Base-by-base conservation (phyloP, 2,113 vertebrate species). In the Agelaius phoeniceus region DNA sequence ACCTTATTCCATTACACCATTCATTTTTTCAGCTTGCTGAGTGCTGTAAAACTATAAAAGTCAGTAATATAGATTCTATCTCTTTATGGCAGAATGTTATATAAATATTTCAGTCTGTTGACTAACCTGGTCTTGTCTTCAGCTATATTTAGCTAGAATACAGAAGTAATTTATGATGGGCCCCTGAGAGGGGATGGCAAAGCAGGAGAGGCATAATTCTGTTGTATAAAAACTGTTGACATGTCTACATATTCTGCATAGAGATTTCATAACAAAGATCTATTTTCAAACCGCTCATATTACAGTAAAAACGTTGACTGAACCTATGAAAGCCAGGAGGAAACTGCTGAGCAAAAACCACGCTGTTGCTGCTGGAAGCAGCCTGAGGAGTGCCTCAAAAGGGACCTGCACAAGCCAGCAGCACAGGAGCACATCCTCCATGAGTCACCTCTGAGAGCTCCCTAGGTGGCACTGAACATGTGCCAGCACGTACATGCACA, bases 91-190 rank as follows among this genome's bases (percentile, higher is more conserved):
- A 88, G 51, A 84, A 81, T 6, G 75, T 54, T 77, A 55, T 15
- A 68, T 24, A 89, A 90, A 55, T 74, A 91, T 59, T 59, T 93
- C 52, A 67, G 59, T 58, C 51, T 83, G 52, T 67, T 67, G 43
- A 75, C 37, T 58, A 33, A 27, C 76, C 43, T 44, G 28, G 48
- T 59, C 77, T 31, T 12, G 5, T 76, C 61, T 61, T 82, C 76
- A 83, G 81, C 88, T 94, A 48, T 69, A 74, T 74, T 91, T 88
- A 94, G 80, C 58, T 44, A 71, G 51, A 62, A 91, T 48, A 35
- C 35, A 65, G 39, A 91, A 84, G 37, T 58, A 89, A 90, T 77
- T 93, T 49, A 88, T 8, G 15, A 84, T 16, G 26, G 39, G 44
- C 49, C 44, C 43, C 58, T 11, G 8, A 58, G 31, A 79, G 44